Percentiles rank a stretch among this genome's conserved stretches.
Conservation (phyloP, 2,797 vertebrate genomes). For the Catostomus latipinnis region DNA sequence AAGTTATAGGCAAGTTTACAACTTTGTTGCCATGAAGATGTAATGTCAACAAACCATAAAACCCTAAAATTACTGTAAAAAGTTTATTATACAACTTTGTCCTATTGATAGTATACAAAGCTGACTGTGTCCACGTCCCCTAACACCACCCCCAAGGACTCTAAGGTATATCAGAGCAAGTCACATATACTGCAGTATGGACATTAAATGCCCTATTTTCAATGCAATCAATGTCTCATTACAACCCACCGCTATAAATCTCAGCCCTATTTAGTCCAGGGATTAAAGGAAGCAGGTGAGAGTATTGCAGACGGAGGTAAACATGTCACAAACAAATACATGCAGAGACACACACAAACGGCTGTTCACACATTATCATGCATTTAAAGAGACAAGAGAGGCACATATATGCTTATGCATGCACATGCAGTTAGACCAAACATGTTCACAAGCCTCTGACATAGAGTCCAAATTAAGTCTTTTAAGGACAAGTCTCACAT, state of each 20-base stretch:
- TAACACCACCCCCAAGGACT: conserved; percentile 4
- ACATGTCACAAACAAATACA: conserved; percentile 52
- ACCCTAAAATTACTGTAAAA: too few relatives aligned
- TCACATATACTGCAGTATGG: conserved; percentile 33
- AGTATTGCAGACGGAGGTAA: conserved; percentile 33
- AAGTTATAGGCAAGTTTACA: too few relatives aligned
- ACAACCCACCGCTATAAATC: conserved; percentile 55
- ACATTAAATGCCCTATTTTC: conserved; percentile 54
- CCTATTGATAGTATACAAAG: too few relatives aligned
- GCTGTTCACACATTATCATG: conserved; percentile 26
- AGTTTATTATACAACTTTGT: too few relatives aligned
- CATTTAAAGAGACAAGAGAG: conserved; percentile 23
- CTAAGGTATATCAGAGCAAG: conserved; percentile 16
- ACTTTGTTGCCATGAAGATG: too few relatives aligned
- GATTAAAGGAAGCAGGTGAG: conserved; percentile 42
- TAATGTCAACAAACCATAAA: too few relatives aligned
- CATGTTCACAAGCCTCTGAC: too few relatives aligned
- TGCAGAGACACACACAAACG: conserved; percentile 32
- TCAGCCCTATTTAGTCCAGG: conserved; percentile 52
- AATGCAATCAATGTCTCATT: conserved; percentile 65
- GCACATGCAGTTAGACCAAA: neutral
- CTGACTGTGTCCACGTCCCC: conserved; percentile 22
- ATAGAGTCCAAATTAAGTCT: too few relatives aligned
- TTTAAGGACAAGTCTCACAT: too few relatives aligned
- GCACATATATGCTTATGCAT: conserved; percentile 25